These are phyloP conservation scores for Falco punctatus DNA, from an alignment of 2,113 vertebrate species.

Conservation along the genomic window DNA sequence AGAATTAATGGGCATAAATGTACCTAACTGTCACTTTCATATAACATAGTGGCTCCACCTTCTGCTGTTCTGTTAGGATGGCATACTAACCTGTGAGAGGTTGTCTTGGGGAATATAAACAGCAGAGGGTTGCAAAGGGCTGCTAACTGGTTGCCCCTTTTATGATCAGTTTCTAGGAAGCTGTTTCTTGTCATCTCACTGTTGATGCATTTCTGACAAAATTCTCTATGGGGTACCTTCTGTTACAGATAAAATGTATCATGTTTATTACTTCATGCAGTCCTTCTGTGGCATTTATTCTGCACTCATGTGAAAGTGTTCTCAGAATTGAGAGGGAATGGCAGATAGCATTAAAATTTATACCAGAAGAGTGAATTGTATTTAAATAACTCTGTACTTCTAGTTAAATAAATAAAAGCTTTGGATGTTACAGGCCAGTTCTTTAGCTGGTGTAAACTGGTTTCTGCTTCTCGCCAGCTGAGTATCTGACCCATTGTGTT, in stretches of 20 bases:
- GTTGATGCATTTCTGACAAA: constrained; percentile 21
- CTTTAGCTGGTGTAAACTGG: background rate
- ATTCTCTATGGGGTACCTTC: background rate
- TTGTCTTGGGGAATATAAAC: constrained; percentile 25
- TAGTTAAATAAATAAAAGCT: background rate
- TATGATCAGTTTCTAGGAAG: constrained; percentile 2
- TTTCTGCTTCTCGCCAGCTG: background rate
- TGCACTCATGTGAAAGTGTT: background rate
- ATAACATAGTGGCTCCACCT: background rate
- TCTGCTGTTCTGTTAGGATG: background rate
- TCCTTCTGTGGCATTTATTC: background rate
- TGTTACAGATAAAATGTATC: background rate
- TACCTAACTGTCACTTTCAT: background rate
- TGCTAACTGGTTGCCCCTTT: constrained; percentile 14
- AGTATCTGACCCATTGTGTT: constrained; percentile 27
- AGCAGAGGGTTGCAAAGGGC: background rate
- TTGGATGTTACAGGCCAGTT: background rate
- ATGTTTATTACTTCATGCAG: constrained; percentile 9
- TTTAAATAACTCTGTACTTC: background rate
- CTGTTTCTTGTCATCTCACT: background rate
- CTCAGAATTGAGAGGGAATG: background rate
- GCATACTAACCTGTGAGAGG: background rate
- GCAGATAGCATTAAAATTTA: background rate
- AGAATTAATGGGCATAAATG: background rate
- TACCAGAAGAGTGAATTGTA: background rate